These are phyloP conservation scores for Leptinotarsa peninsularis DNA, from an alignment of 2,888 invertebrate species.

Conservation along the genomic window DNA sequence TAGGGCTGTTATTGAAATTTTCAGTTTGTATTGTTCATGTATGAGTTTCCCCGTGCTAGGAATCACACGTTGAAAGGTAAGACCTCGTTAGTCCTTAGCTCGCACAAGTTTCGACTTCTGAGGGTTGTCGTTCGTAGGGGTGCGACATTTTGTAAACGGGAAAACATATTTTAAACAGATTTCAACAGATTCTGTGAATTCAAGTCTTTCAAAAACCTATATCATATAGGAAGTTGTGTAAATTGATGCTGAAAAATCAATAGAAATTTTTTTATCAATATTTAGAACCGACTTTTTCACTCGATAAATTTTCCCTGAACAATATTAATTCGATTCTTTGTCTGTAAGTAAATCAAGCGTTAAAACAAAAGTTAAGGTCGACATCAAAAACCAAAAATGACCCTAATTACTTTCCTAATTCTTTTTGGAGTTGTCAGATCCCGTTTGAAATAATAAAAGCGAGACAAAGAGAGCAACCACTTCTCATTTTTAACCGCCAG, in stretches of 20 bases:
- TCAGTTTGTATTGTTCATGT: no score
- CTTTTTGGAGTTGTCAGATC: conserved; percentile 59
- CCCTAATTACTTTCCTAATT: conserved; percentile 63
- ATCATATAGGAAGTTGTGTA: neutral
- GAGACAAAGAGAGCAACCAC: conserved; percentile 57
- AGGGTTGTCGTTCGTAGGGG: no score
- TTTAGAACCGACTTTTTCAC: conserved; percentile 24
- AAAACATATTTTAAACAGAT: no score
- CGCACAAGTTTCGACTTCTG: no score
- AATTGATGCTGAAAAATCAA: neutral
- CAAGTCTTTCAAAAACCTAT: no score
- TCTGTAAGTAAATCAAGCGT: conserved; percentile 59
- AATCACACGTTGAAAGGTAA: no score
- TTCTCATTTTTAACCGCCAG: conserved; percentile 62
- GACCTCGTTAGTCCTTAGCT: no score
- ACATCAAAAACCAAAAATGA: conserved; percentile 59
- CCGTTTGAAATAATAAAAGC: conserved; percentile 60
- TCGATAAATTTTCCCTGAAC: conserved; percentile 36
- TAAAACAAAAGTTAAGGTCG: conserved; percentile 62
- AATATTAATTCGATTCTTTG: conserved; percentile 52
- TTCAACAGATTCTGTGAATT: no score
- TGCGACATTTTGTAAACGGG: no score
- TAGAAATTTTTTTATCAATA: neutral
- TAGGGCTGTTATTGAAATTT: no score
- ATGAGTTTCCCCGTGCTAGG: no score